Base-by-base conservation (phyloP, 2,888 invertebrate genomes). In the Volucella bombylans region DNA sequence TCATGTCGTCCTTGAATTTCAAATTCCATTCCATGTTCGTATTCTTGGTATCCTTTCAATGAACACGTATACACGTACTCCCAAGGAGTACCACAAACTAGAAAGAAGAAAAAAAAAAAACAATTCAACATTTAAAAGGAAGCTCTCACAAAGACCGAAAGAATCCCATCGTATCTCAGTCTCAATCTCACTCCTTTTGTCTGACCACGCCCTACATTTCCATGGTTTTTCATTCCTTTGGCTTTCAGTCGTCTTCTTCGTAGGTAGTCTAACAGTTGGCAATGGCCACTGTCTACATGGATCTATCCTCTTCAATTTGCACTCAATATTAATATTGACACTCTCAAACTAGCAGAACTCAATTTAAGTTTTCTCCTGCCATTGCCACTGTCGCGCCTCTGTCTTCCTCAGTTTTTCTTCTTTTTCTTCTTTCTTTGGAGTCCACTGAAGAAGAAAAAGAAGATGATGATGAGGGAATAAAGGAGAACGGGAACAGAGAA, bases 251-350 rank as follows among this genome's bases (percentile, higher is more conserved):
- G 55, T 39, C 55, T 31, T 23, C 45, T 18, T 15, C 38, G 64
- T 49, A 55, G 43, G 64, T 49, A 55, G 43, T 54, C 55, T 31
- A 31, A 31, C 31, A 11, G 54, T 39, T 23, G 62, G 12, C 23
- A 57, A 14, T 43, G 43, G 31, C 31, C 39, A 2, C n/a, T 47
- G 45, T 61, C 79, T 74, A 57, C 62, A 45, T 65, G 71, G 55
- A 82, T 64, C 76, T 77, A 77, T 82, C 82, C 76, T 72, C 77
- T 72, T 82, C 82, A 77, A 82, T 82, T 82, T 82, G 82, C 82
- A 82, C 82, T 77, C 82, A 77, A 82, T 82, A 82, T 82, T 82
- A 82, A 82, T 82, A 77, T 82, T 82, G 82, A 82, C 82, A 82
- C 82, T 82, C 82, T 82, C 82, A 71, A 77, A 77, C 82, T 82